phyloP scores from a whole-genome alignment of 2,888 invertebrate genomes.

The Eilema depressum region DNA sequence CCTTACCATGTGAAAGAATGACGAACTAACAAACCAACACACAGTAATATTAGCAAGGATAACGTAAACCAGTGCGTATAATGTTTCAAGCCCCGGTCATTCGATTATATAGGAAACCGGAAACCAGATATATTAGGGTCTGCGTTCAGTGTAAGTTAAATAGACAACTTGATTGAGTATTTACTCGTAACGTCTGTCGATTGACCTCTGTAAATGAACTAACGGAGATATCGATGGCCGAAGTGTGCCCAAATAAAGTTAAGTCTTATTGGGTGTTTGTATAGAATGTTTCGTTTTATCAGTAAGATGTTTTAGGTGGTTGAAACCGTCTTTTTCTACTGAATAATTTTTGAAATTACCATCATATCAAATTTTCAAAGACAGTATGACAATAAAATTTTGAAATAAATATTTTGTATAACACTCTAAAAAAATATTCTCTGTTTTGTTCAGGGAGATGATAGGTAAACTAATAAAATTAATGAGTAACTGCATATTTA shows the following conservation, averaged over 20 bases:
- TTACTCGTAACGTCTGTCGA: conserved; percentile 13
- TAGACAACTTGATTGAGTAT: conserved; percentile 16
- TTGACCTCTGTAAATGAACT: not conserved
- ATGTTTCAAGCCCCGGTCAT: not conserved
- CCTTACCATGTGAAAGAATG: not conserved
- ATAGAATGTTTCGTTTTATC: not conserved
- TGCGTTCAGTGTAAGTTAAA: not conserved
- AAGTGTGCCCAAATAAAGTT: not conserved
- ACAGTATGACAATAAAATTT: no score
- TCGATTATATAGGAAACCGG: not conserved
- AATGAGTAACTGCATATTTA: not conserved
- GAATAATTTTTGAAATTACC: not conserved
- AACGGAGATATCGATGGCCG: not conserved
- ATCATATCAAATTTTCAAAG: no score
- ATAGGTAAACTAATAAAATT: not conserved
- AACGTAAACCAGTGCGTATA: not conserved
- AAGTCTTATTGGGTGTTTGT: not conserved
- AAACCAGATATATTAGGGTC: not conserved
- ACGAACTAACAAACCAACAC: no score
- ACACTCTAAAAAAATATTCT: no score
- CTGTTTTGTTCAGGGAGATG: no score
- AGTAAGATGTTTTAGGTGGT: not conserved
- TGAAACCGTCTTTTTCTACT: not conserved
- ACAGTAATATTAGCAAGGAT: not conserved
- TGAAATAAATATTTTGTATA: no score